Percentiles rank a stretch among this genome's conserved stretches.
Conservation (phyloP, 2,888 invertebrate genomes). For the Drosophila demipolita region DNA sequence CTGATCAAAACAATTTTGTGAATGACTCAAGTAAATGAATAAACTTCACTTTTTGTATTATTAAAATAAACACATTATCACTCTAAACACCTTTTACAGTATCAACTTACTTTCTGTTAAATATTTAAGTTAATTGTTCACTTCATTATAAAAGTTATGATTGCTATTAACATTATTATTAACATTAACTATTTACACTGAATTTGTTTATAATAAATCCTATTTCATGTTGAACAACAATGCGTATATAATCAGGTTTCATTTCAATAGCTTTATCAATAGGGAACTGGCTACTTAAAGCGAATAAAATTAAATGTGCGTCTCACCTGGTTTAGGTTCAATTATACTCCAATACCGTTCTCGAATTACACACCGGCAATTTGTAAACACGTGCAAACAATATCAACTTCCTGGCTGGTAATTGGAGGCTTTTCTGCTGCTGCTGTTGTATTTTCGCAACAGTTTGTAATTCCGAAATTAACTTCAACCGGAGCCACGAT, state of each 20-base stretch:
- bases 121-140: not conserved
- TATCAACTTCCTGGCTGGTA: constrained; percentile 12
- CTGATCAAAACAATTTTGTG: not conserved
- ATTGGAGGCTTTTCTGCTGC: constrained; percentile 11
- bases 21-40: not conserved
- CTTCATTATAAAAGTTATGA: not conserved
- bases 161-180: too few species aligned
- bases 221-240: not conserved
- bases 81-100: not conserved
- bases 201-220: constrained; percentile 12
- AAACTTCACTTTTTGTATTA: not conserved
- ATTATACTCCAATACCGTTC: constrained; percentile 11
- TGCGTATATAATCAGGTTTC: constrained; percentile 7
- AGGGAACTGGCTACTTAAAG: not conserved
- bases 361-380: constrained; percentile 27
- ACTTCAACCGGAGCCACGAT: constrained; percentile 1
- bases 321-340: constrained; percentile 33
- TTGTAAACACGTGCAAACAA: constrained; percentile 29
- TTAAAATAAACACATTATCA: not conserved
- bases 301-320: constrained; percentile 4
- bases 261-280: not conserved
- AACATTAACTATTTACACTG: too few species aligned
- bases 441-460: constrained; percentile 33
- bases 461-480: constrained; percentile 31
- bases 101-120: not conserved